These are phyloP conservation scores for Elymnias hypermnestra DNA, from an alignment of 1,140 invertebrate species.

Conservation along the genomic window DNA sequence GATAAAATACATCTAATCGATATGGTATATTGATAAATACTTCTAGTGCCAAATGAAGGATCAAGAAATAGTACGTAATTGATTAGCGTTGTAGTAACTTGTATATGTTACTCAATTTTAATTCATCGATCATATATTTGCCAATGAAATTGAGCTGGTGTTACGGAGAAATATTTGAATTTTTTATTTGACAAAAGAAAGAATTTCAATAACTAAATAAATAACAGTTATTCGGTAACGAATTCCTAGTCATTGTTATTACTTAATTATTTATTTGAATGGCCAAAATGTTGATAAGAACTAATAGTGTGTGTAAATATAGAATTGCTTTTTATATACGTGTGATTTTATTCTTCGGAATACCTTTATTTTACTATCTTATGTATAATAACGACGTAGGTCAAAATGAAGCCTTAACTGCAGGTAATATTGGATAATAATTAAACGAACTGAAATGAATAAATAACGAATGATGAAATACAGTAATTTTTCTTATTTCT, in stretches of 20 bases:
- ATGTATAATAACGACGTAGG: not conserved
- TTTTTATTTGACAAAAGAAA: slow-evolving; percentile 58
- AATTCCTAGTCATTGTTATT: slow-evolving; percentile 23
- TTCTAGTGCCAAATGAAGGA: slow-evolving; percentile 7
- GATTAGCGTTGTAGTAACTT: slow-evolving; percentile 4
- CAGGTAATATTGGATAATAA: slow-evolving; percentile 10
- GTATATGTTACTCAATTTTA: slow-evolving; percentile 19
- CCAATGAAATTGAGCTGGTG: slow-evolving; percentile 50
- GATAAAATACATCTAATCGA: slow-evolving; percentile 35
- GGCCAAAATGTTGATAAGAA: slow-evolving; percentile 65
- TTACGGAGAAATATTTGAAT: slow-evolving; percentile 56
- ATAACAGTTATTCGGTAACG: no score
- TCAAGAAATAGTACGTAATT: slow-evolving; percentile 9
- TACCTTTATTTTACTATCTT: slow-evolving; percentile 33
- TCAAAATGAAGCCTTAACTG: not conserved
- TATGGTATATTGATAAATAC: slow-evolving; percentile 37
- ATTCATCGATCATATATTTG: slow-evolving; percentile 6
- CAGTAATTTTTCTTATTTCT: no score
- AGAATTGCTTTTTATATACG: slow-evolving; percentile 38
- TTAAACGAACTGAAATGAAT: not conserved
- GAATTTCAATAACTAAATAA: no score
- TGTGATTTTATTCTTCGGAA: slow-evolving; percentile 46
- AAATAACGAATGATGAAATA: no score
- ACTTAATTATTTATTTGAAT: slow-evolving; percentile 28
- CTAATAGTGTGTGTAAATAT: slow-evolving; percentile 42